phyloP scores from a whole-genome alignment of 1,140 invertebrate genomes.

The Leguminivora glycinivorella region DNA sequence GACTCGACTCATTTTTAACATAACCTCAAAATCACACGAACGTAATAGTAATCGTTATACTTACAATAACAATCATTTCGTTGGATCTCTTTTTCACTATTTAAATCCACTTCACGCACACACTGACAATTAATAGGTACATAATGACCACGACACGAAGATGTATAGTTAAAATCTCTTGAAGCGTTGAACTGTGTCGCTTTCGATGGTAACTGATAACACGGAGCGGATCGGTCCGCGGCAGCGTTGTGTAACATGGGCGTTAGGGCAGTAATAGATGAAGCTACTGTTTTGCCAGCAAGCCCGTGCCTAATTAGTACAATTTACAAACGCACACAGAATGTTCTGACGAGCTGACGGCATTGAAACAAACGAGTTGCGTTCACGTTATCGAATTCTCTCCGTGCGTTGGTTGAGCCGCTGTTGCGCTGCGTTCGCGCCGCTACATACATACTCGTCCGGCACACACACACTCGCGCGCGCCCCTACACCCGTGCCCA shows the following conservation, averaged over 20 bases:
- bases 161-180: constrained; percentile 18
- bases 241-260: constrained; percentile 54
- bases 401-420: constrained; percentile 44
- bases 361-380: constrained; percentile 68
- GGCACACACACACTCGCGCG: constrained; percentile 57
- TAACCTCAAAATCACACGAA: constrained; percentile 69
- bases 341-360: constrained; percentile 70
- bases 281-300: constrained; percentile 61
- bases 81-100: constrained; percentile 70
- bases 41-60: constrained; percentile 42
- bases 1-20: constrained; percentile 47
- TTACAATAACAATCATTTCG: constrained; percentile 68
- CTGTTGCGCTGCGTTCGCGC: constrained; percentile 69
- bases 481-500: constrained; percentile 40
- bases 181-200: constrained; percentile 23
- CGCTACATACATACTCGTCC: constrained; percentile 62
- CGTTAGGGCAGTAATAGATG: constrained; percentile 59
- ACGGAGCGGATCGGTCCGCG: constrained; percentile 39
- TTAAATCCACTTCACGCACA: constrained; percentile 72
- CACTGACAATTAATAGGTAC: constrained; percentile 56
- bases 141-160: constrained; percentile 47
- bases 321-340: constrained; percentile 70
- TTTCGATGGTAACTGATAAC: constrained; percentile 26
- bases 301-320: constrained; percentile 75
- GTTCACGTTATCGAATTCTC: constrained; percentile 72